Percentiles rank a stretch among this genome's conserved stretches.
Evolutionary conservation across 2,888 invertebrate genomes (phyloP).

Genomic region (Lagria hirta): DNA sequence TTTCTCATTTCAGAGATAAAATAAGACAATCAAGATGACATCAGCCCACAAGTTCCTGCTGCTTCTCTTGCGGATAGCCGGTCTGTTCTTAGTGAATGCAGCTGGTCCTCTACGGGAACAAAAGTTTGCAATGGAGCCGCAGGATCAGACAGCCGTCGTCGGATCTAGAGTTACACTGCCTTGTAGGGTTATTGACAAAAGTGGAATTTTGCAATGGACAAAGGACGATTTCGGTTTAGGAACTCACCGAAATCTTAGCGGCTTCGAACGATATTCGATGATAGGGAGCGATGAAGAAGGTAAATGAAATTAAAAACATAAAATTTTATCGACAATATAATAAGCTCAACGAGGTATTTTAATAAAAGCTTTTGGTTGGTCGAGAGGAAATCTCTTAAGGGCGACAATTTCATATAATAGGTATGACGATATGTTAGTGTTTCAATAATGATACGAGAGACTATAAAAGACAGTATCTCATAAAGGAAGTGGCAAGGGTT

Average conservation of each 20-base stretch:
- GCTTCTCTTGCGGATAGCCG: slow-evolving; percentile 47
- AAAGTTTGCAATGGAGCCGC: slow-evolving; percentile 89
- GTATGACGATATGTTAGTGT: slow-evolving; percentile 19
- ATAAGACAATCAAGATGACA: slow-evolving; percentile 45
- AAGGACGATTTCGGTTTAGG: slow-evolving; percentile 96
- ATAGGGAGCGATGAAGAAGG: slow-evolving; percentile 95
- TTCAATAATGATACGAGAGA: slow-evolving; percentile 19
- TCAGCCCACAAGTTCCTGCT: slow-evolving; percentile 49
- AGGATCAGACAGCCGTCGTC: slow-evolving; percentile 86
- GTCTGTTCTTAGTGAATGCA: slow-evolving; percentile 26
- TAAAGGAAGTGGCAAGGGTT: slow-evolving; percentile 38
- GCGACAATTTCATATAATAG: slow-evolving; percentile 10
- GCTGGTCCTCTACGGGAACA: slow-evolving; percentile 62
- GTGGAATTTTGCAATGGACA: slow-evolving; percentile 94
- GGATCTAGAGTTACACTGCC: slow-evolving; percentile 87
- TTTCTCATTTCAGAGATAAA: slow-evolving; percentile 32
- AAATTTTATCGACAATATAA: slow-evolving; percentile 25
- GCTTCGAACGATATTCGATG: slow-evolving; percentile 94
- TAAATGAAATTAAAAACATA: slow-evolving; percentile 54
- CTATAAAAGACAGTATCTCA: slow-evolving; percentile 32
- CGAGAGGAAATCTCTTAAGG: slow-evolving; percentile 14
- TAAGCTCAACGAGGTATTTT: slow-evolving; percentile 9
- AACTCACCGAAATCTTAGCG: slow-evolving; percentile 83
- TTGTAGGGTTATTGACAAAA: slow-evolving; percentile 85
- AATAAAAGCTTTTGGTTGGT: slow-evolving; percentile 16